Percentiles rank a stretch among this genome's conserved stretches.
These are phyloP conservation scores for Aporophyla nigra DNA, from an alignment of 2,888 invertebrate genomes.

Conservation along the genomic window DNA sequence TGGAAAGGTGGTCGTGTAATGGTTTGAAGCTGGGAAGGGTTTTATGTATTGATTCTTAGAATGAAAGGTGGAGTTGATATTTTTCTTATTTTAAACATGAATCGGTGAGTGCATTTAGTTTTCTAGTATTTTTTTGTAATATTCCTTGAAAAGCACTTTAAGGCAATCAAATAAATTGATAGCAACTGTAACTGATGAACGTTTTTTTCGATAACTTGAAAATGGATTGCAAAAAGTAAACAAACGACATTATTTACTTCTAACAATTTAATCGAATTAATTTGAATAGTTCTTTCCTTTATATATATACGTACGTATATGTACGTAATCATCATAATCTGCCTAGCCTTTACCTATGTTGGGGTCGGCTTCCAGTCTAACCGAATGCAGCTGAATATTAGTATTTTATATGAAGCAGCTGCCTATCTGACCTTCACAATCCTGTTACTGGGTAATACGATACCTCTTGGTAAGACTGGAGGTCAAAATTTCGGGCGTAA, in stretches of 20 bases:
- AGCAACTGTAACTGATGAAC: background rate
- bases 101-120: background rate
- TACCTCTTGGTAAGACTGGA: too few species aligned
- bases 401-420: too few species aligned
- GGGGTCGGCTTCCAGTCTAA: too few species aligned
- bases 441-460: too few species aligned
- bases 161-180: background rate
- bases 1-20: constrained; percentile 29
- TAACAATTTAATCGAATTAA: background rate
- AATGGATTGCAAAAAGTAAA: background rate
- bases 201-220: background rate
- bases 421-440: too few species aligned
- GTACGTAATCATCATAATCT: too few species aligned
- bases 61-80: background rate
- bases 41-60: constrained; percentile 32
- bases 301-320: background rate
- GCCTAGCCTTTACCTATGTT: too few species aligned
- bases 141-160: background rate
- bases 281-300: background rate
- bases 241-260: background rate
- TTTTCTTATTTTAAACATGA: background rate
- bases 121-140: background rate
- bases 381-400: too few species aligned
- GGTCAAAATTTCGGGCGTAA: too few species aligned
- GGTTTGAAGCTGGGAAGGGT: constrained; percentile 27